Evolutionary conservation across 2,113 vertebrate genomes (phyloP).

Genomic region (Chaetops frenatus): DNA sequence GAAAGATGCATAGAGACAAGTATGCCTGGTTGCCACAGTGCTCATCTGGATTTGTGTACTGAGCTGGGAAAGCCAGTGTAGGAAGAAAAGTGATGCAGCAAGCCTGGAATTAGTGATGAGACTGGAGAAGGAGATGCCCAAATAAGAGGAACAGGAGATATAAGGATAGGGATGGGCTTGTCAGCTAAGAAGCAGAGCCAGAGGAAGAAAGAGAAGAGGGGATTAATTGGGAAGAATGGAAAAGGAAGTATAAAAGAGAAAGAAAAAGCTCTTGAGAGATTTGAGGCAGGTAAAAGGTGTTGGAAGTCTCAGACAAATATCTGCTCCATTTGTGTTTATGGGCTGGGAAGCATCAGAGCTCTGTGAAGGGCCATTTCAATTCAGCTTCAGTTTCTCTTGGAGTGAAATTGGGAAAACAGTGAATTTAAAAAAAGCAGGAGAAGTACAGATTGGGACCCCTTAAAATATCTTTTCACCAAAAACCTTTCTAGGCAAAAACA

Average conservation of each 20-base stretch:
- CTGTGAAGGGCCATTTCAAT: not conserved
- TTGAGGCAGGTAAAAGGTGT: not conserved
- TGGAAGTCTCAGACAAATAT: not conserved
- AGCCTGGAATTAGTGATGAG: not conserved
- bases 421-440: not conserved
- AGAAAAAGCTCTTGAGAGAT: not conserved
- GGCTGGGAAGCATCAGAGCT: not conserved
- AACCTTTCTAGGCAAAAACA: not conserved
- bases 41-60: not conserved
- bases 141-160: not conserved
- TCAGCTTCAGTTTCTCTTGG: not conserved
- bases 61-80: not conserved
- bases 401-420: not conserved
- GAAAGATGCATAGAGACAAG: not conserved
- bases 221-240: not conserved
- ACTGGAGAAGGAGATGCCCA: not conserved
- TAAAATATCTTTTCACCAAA: not conserved
- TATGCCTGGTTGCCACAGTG: not conserved
- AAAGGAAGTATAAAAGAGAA: not conserved
- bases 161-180: not conserved
- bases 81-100: not conserved
- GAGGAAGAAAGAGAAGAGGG: not conserved
- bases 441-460: not conserved
- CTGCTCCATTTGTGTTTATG: not conserved
- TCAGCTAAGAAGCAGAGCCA: not conserved